phyloP scores from a whole-genome alignment of 2,113 vertebrate species.

The Alethe castanea region DNA sequence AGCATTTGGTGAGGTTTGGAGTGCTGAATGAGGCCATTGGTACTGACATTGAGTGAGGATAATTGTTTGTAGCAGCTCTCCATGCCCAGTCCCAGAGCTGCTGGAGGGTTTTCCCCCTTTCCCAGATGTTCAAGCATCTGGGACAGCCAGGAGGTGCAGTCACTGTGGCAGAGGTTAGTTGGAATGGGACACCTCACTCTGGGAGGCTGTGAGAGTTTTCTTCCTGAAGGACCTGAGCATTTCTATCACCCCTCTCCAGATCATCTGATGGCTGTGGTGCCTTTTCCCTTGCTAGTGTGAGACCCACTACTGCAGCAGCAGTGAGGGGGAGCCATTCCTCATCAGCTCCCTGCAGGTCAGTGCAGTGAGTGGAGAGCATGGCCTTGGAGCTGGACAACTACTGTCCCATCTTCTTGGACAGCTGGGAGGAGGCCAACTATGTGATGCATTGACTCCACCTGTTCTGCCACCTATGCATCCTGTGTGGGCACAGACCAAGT shows the following conservation, averaged over 20 bases:
- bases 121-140: fast-evolving
- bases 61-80: background rate
- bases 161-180: background rate
- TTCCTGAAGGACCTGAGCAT: background rate
- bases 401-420: background rate
- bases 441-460: background rate
- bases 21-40: background rate
- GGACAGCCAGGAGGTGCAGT: background rate
- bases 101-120: fast-evolving
- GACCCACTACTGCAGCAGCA: fast-evolving
- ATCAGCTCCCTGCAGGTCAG: background rate
- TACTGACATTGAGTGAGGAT: background rate
- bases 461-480: fast-evolving
- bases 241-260: background rate
- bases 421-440: background rate
- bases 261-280: background rate
- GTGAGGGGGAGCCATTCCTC: fast-evolving
- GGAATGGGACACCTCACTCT: background rate
- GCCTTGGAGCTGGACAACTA: fast-evolving
- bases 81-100: background rate
- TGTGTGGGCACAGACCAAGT: background rate
- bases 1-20: background rate
- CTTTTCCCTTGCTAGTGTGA: background rate
- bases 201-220: background rate
- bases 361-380: fast-evolving